A percentile compares a stretch with the other conserved stretches of the same genome.
These are phyloP conservation scores for Lycorma delicatula DNA, from an alignment of 1,140 invertebrate genomes.

Conservation along the genomic window DNA sequence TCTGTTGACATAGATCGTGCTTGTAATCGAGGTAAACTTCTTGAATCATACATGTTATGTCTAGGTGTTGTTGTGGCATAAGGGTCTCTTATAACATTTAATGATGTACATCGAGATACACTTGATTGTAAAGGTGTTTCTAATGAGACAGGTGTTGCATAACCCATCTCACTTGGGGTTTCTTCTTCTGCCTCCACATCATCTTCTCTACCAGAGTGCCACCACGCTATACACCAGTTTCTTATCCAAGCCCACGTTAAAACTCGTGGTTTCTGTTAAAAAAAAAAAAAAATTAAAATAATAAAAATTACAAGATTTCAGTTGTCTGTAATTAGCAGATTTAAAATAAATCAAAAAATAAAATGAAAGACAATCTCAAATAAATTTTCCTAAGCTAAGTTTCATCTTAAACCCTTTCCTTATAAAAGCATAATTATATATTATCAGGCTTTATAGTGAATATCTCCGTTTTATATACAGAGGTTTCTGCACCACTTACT, in stretches of 20 bases:
- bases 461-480: no score
- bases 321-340: background rate
- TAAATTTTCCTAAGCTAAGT: no score
- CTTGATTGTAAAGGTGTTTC: slow-evolving; percentile 77
- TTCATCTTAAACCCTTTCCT: no score
- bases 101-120: slow-evolving; percentile 70
- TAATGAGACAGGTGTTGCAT: slow-evolving; percentile 74
- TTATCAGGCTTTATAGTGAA: no score
- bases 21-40: slow-evolving; percentile 40
- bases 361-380: no score
- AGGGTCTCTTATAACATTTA: slow-evolving; percentile 70
- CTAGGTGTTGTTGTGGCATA: slow-evolving; percentile 42
- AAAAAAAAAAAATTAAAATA: no score
- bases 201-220: slow-evolving; percentile 70
- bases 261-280: slow-evolving; percentile 42
- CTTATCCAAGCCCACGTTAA: slow-evolving; percentile 52
- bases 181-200: slow-evolving; percentile 58
- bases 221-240: slow-evolving; percentile 76
- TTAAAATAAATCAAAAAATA: no score
- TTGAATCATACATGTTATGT: slow-evolving; percentile 35
- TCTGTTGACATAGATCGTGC: slow-evolving; percentile 58
- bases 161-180: slow-evolving; percentile 56
- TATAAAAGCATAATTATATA: no score
- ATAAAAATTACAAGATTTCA: background rate
- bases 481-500: no score